These are phyloP conservation scores for Myzus persicae DNA, from an alignment of 1,140 invertebrate genomes.

Conservation along the genomic window DNA sequence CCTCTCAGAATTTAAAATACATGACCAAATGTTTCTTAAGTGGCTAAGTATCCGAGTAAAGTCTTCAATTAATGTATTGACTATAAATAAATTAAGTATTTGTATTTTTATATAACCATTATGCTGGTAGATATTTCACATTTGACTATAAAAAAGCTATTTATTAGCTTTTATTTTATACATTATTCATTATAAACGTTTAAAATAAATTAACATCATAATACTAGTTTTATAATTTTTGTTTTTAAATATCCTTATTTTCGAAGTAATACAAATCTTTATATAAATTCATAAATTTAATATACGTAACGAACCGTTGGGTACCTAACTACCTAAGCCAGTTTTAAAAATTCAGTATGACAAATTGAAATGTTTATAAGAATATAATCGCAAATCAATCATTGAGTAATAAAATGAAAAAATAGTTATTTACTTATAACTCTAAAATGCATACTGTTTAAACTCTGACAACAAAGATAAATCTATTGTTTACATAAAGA, in stretches of 20 bases:
- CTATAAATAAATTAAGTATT: neutral
- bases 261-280: neutral
- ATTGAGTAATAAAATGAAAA: neutral
- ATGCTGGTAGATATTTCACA: neutral
- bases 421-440: conserved; percentile 16
- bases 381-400: neutral
- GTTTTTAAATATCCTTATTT: neutral
- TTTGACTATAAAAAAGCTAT: neutral
- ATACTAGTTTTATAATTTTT: conserved; percentile 1
- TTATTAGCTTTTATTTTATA: neutral
- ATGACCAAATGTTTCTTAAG: neutral
- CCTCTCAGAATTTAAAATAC: neutral
- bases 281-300: neutral
- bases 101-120: neutral
- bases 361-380: neutral
- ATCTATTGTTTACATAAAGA: neutral
- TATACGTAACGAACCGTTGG: neutral
- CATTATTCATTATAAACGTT: neutral
- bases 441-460: neutral
- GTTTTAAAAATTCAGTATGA: neutral
- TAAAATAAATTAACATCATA: neutral
- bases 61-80: neutral
- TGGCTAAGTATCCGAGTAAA: neutral
- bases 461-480: conserved; percentile 6
- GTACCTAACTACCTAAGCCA: neutral